Conservation (phyloP, 1,140 invertebrate genomes). For the Drosophila yakuba region DNA sequence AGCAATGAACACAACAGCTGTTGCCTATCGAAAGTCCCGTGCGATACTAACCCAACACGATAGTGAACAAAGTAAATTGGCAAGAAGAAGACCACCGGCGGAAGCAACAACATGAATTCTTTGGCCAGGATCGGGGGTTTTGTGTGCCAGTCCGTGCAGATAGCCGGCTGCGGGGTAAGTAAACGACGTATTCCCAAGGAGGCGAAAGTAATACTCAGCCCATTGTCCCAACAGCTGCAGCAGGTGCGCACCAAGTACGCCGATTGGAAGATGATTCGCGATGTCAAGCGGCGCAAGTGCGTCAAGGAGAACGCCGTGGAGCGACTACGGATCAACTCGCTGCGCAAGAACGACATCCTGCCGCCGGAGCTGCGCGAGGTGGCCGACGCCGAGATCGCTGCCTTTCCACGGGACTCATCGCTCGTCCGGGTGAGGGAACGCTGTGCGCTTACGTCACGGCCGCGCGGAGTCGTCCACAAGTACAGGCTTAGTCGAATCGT, state of each 20-base stretch:
- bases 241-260: slow-evolving; percentile 90
- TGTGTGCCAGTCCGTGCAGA: slow-evolving; percentile 70
- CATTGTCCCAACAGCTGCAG: slow-evolving; percentile 85
- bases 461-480: slow-evolving; percentile 89
- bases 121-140: slow-evolving; percentile 57
- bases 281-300: slow-evolving; percentile 91
- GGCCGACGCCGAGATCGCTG: slow-evolving; percentile 90
- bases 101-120: slow-evolving; percentile 64
- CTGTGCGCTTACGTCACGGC: slow-evolving; percentile 92
- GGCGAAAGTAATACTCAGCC: background rate
- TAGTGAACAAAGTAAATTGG: background rate
- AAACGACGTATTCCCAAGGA: accelerated
- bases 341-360: slow-evolving; percentile 93
- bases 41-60: background rate
- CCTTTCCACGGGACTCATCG: slow-evolving; percentile 91
- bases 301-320: slow-evolving; percentile 89
- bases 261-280: slow-evolving; percentile 92
- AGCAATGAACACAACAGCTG: slow-evolving; percentile 11
- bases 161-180: slow-evolving; percentile 79
- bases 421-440: slow-evolving; percentile 88
- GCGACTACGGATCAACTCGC: slow-evolving; percentile 90
- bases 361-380: slow-evolving; percentile 91
- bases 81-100: slow-evolving; percentile 10
- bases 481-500: slow-evolving; percentile 95
- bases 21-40: slow-evolving; percentile 5